Evolutionary conservation across 1,140 invertebrate genomes (phyloP).

Genomic region (Plodia interpunctella): DNA sequence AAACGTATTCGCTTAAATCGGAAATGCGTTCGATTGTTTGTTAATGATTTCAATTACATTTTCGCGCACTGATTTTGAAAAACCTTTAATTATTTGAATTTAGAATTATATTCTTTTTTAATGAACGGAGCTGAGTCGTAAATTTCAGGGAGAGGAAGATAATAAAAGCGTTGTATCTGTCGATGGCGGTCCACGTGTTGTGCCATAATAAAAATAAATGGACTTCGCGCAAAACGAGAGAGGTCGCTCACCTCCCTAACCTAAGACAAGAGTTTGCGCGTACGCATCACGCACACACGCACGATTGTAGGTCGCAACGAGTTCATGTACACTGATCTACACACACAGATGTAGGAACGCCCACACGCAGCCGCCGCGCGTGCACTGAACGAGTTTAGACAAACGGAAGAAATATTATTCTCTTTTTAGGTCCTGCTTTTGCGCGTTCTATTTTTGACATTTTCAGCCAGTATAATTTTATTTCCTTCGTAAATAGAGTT

Average conservation of each 20-base stretch:
- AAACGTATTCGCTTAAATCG: conserved; percentile 29
- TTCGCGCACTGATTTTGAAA: conserved; percentile 4
- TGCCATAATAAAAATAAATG: conserved; percentile 73
- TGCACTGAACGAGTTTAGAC: conserved; percentile 71
- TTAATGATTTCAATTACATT: conserved; percentile 22
- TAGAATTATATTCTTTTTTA: not conserved
- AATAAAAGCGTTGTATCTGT: conserved; percentile 51
- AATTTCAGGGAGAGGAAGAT: conserved; percentile 46
- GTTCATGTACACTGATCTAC: conserved; percentile 26
- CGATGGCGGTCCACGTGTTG: conserved; percentile 60
- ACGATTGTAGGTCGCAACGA: conserved; percentile 33
- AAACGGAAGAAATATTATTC: conserved; percentile 75
- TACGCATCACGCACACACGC: conserved; percentile 63
- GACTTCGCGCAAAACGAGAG: conserved; percentile 58
- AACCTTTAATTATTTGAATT: not conserved
- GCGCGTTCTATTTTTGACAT: conserved; percentile 39
- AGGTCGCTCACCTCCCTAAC: conserved; percentile 75
- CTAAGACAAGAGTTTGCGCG: conserved; percentile 69
- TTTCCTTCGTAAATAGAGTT: not conserved
- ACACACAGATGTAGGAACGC: conserved; percentile 35
- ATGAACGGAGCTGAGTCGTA: conserved; percentile 19
- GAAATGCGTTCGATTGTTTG: conserved; percentile 35
- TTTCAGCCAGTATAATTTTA: conserved; percentile 1
- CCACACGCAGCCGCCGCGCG: conserved; percentile 49
- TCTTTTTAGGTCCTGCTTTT: conserved; percentile 67